Conservation (phyloP, 2,888 invertebrate genomes). For the Anoncus sp. region DNA sequence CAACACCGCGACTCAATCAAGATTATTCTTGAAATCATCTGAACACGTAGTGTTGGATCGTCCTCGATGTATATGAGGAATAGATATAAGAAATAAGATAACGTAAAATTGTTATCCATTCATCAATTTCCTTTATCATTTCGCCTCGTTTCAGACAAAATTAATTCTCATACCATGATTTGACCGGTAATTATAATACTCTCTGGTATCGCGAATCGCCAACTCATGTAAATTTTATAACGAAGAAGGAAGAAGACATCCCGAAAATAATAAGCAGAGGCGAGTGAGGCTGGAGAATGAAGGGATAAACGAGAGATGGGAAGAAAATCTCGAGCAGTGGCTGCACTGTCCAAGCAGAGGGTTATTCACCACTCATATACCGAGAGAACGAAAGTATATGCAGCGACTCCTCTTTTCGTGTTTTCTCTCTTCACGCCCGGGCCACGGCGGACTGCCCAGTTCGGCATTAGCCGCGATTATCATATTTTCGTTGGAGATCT, state of each 20-base stretch:
- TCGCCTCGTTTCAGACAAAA: neutral
- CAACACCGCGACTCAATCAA: neutral
- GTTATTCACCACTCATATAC: slow-evolving; percentile 14
- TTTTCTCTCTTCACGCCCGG: slow-evolving; percentile 52
- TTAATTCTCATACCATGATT: neutral
- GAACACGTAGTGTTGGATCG: slow-evolving; percentile 25
- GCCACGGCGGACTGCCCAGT: slow-evolving; percentile 63
- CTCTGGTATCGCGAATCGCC: neutral
- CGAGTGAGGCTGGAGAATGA: neutral
- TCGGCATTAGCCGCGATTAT: slow-evolving; percentile 82
- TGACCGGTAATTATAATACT: neutral
- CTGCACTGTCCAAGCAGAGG: slow-evolving; percentile 2
- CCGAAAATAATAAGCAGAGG: slow-evolving; percentile 13
- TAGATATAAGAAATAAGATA: neutral
- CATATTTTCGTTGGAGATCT: slow-evolving; percentile 81
- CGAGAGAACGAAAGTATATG: slow-evolving; percentile 41
- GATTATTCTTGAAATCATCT: slow-evolving; percentile 20
- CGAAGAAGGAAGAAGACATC: slow-evolving; percentile 43
- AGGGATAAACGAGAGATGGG: slow-evolving; percentile 24
- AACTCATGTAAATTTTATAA: slow-evolving; percentile 6
- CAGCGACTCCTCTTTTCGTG: slow-evolving; percentile 47
- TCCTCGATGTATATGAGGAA: slow-evolving; percentile 18
- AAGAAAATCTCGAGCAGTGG: slow-evolving; percentile 46
- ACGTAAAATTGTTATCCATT: neutral
- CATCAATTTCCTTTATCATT: neutral